Conservation (phyloP, 2,797 vertebrate genomes). For the Silurus lanzhouensis region DNA sequence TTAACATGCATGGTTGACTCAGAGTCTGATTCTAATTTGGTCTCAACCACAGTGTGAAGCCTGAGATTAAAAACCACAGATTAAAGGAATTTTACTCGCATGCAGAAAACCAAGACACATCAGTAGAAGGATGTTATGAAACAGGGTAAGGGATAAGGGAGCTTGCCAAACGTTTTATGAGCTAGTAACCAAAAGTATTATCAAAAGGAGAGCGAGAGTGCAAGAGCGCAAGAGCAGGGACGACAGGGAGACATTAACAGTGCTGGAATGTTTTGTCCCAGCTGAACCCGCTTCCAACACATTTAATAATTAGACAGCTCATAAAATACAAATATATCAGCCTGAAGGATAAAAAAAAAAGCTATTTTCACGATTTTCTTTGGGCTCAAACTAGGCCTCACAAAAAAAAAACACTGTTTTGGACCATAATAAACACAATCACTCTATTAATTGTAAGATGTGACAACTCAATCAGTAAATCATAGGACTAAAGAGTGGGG, state of each 20-base stretch:
- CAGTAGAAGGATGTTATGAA: constrained; percentile 28
- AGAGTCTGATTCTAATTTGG: constrained; percentile 18
- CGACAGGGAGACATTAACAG: constrained; percentile 71
- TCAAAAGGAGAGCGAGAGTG: constrained; percentile 69
- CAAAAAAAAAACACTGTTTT: constrained; percentile 65
- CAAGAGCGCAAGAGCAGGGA: constrained; percentile 55
- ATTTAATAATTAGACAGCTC: constrained; percentile 80
- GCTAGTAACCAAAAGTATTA: constrained; percentile 74
- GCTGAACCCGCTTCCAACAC: constrained; percentile 68
- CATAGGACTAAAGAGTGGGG: constrained; percentile 59
- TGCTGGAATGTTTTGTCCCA: constrained; percentile 75
- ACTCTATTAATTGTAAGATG: constrained; percentile 70
- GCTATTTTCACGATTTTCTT: constrained; percentile 60
- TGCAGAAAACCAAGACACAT: constrained; percentile 36
- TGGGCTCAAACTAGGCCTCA: constrained; percentile 61
- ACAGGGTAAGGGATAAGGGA: constrained; percentile 47
- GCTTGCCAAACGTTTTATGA: constrained; percentile 69
- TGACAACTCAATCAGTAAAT: constrained; percentile 71
- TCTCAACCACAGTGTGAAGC: constrained; percentile 19
- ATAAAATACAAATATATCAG: constrained; percentile 68
- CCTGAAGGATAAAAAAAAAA: constrained; percentile 47
- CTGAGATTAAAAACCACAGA: constrained; percentile 15
- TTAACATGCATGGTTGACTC: constrained; percentile 6
- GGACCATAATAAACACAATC: constrained; percentile 73
- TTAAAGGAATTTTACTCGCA: constrained; percentile 21